phyloP scores from a whole-genome alignment of 2,113 vertebrate species.

The Chloroceryle aenea region DNA sequence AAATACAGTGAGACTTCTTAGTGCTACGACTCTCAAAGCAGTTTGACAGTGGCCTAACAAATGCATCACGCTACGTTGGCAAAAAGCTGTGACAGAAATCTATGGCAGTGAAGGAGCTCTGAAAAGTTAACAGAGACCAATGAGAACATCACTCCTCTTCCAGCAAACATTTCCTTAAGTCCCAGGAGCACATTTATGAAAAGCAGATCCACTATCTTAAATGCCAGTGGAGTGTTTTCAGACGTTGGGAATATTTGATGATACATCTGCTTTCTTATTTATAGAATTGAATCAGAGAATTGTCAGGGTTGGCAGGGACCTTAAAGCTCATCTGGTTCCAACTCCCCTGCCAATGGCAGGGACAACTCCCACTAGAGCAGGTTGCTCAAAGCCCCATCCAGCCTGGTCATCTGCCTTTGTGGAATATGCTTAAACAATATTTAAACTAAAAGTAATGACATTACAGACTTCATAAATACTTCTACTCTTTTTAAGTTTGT shows the following conservation, averaged over 20 bases:
- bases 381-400: too few relatives aligned
- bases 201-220: background rate
- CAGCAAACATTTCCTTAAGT: background rate
- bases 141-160: background rate
- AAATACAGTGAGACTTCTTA: background rate
- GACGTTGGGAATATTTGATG: background rate
- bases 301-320: too few relatives aligned
- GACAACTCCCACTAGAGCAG: too few relatives aligned
- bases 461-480: background rate
- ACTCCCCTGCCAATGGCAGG: too few relatives aligned
- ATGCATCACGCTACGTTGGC: background rate
- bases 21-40: background rate
- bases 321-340: too few relatives aligned
- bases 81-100: background rate
- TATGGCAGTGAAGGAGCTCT: background rate
- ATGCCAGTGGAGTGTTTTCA: background rate
- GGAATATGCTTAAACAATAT: background rate
- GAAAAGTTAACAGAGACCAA: background rate
- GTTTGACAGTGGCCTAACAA: background rate
- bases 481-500: background rate
- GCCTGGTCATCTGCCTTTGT: background rate
- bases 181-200: background rate
- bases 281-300: too few relatives aligned
- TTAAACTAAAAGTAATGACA: background rate
- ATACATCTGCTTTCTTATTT: background rate